Base-by-base conservation (phyloP, 2,113 vertebrate species). In the Ailuropoda melanoleuca region DNA sequence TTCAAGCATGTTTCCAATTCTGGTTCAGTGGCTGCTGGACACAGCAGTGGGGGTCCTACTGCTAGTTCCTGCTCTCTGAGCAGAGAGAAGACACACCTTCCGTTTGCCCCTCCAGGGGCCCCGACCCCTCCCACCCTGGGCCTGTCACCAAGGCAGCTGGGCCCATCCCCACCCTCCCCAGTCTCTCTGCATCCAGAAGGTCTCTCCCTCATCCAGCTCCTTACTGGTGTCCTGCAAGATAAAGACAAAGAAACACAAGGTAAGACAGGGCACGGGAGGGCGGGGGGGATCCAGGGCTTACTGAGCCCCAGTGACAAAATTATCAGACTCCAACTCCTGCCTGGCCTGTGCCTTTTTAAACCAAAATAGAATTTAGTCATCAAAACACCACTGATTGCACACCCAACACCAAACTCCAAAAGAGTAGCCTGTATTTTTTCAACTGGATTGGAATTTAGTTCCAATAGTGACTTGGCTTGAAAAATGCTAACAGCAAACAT, bases 221-320 rank as follows among this genome's bases (percentile, higher is more conserved):
- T 98, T 96, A 98, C 14, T 97, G 96, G 55, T 89, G 95, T 64
- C 96, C 97, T 98, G 82, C 56, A 97, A 97, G 60, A 81, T 37
- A 74, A 74, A 95, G 53, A 83, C 21, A 50, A 77, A 88, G 77
- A 97, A 72, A 37, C 29, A 43, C n/a, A 39, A 48, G 46, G n/a
- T 98, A 55, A 98, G 84, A 55, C 6, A 29, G 66, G 24, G 26
- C 10, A 60, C 14, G 1, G 72, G 58, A 26, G 39, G 55, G 43
- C 4, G 43, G 43, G 43, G 43, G 43, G 50, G 48, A 75, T 7
- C 37, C 64, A 19, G 77, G 50, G 3, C 74, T 82, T 23, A 29
- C 84, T 26, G 68, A 84, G 21, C 70, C 88, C 13, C 34, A 13
- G 55, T 21, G 60, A 91, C 23, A 74, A 68, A 81, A 37, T 10